These are phyloP conservation scores for Colostygia pectinataria DNA, from an alignment of 2,888 invertebrate species.

Conservation along the genomic window DNA sequence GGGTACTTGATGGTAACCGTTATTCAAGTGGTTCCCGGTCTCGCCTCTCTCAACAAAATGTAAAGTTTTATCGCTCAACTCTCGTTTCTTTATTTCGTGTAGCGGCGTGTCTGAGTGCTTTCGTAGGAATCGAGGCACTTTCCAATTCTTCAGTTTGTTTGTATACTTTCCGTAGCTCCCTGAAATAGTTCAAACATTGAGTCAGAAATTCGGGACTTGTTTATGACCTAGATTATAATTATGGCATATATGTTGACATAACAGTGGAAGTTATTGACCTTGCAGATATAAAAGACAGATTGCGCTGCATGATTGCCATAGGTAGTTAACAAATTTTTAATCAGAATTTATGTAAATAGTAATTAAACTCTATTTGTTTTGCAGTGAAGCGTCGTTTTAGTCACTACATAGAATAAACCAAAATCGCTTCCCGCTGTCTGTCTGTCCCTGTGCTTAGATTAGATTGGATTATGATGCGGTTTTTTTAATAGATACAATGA, in stretches of 20 bases:
- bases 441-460: no score
- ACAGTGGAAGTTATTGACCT: background rate
- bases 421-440: no score
- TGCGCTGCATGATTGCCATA: no score
- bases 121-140: slow-evolving; percentile 86
- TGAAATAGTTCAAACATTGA: slow-evolving; percentile 45
- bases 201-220: background rate
- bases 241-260: slow-evolving; percentile 1
- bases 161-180: slow-evolving; percentile 84
- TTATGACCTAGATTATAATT: background rate
- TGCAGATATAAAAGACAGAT: no score
- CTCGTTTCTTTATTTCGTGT: slow-evolving; percentile 72
- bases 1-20: slow-evolving; percentile 86
- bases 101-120: slow-evolving; percentile 83
- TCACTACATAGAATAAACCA: no score
- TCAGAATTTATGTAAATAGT: no score
- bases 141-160: slow-evolving; percentile 85
- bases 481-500: no score
- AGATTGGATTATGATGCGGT: no score
- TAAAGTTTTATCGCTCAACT: slow-evolving; percentile 64
- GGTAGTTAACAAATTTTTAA: no score
- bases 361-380: no score
- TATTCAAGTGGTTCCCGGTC: slow-evolving; percentile 55
- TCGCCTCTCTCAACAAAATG: slow-evolving; percentile 65
- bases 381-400: no score